Conservation (phyloP, 2,797 vertebrate genomes). For the Malacoctenus gilli region DNA sequence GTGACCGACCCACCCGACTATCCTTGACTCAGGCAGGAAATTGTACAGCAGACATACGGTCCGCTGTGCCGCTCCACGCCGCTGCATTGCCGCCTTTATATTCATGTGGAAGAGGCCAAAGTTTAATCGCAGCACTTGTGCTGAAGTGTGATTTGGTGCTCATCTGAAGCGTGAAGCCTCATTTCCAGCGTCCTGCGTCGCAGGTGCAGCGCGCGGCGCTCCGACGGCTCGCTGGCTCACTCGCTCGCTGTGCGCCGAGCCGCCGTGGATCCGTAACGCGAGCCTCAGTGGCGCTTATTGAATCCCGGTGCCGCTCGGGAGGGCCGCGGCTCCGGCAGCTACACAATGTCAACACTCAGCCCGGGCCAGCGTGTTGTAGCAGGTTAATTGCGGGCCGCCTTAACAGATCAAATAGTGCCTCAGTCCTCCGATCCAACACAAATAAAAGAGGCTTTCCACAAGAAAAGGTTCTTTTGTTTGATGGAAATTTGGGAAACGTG, state of each 20-base stretch:
- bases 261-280: too few relatives aligned
- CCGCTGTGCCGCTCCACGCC: slow-evolving; percentile 4
- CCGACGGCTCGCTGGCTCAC: too few relatives aligned
- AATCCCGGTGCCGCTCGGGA: slow-evolving; percentile 24
- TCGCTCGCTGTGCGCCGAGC: too few relatives aligned
- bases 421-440: slow-evolving; percentile 42
- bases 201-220: too few relatives aligned
- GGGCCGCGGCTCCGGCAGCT: slow-evolving; percentile 14
- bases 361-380: slow-evolving; percentile 19
- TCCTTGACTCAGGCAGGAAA: slow-evolving; percentile 53
- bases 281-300: too few relatives aligned
- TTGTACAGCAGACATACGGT: slow-evolving; percentile 14
- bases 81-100: slow-evolving; percentile 4
- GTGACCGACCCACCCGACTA: slow-evolving; percentile 42
- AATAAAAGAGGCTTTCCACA: slow-evolving; percentile 45
- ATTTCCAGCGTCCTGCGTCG: too few relatives aligned
- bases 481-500: slow-evolving; percentile 29
- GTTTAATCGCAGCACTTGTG: too few relatives aligned
- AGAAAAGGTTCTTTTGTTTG: slow-evolving; percentile 48
- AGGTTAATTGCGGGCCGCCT: slow-evolving; percentile 47
- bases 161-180: too few relatives aligned
- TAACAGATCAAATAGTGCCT: slow-evolving; percentile 44
- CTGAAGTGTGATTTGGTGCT: too few relatives aligned
- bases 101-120: background rate
- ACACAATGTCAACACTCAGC: slow-evolving; percentile 40